Percentiles rank a stretch among this genome's conserved stretches.
Conservation (phyloP, 2,113 vertebrate genomes). For the Eudyptes chrysolophus region DNA sequence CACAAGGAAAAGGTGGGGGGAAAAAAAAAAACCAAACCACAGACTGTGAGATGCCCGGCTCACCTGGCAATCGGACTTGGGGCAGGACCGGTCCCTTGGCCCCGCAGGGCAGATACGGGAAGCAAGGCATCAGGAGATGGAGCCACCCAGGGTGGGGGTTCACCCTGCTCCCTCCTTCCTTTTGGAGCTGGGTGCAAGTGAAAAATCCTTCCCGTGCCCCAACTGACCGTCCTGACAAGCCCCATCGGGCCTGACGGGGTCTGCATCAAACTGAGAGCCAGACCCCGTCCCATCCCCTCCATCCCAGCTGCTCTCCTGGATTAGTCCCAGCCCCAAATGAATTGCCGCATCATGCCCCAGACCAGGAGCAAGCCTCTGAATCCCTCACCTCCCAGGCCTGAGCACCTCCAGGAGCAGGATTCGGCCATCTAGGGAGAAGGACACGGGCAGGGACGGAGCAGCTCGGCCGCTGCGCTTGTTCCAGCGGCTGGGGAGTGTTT, state of each 20-base stretch:
- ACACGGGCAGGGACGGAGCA: fast-evolving
- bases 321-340: background rate
- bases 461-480: fast-evolving
- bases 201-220: background rate
- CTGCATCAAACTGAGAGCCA: background rate
- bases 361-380: background rate
- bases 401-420: background rate
- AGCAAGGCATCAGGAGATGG: background rate
- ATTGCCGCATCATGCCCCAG: background rate
- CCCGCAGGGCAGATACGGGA: fast-evolving
- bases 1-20: background rate
- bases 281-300: background rate
- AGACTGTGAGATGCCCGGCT: fast-evolving
- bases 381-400: background rate
- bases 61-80: fast-evolving
- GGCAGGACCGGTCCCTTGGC: fast-evolving
- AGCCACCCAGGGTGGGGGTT: fast-evolving
- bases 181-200: background rate
- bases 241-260: background rate
- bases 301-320: background rate
- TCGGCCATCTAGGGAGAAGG: background rate
- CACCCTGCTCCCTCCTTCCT: background rate
- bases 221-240: fast-evolving
- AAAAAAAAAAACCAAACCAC: no score
- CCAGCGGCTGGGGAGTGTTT: background rate